These are phyloP conservation scores for Synergus japonicus DNA, from an alignment of 2,888 invertebrate genomes.

Conservation along the genomic window DNA sequence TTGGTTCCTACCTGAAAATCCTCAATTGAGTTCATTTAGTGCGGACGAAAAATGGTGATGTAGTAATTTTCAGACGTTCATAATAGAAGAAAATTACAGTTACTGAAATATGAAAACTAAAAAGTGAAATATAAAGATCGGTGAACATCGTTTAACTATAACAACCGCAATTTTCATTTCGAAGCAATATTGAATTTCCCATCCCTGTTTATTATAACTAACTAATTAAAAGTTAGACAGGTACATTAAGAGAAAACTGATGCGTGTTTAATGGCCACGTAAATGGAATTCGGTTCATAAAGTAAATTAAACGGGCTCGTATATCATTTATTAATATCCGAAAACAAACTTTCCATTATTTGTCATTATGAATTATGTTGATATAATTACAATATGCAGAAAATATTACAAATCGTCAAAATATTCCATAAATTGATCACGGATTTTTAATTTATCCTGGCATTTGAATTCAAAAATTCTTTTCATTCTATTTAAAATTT, in stretches of 20 bases:
- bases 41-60: not conserved
- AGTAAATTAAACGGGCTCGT: slow-evolving; percentile 15
- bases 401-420: not conserved
- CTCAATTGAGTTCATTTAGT: not conserved
- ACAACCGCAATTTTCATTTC: not conserved
- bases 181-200: not conserved
- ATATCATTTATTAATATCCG: not conserved
- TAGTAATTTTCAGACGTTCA: not conserved
- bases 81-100: not conserved
- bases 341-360: not conserved
- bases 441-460: not conserved
- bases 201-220: not conserved
- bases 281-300: not conserved
- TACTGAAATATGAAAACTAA: not conserved
- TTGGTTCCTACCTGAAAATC: slow-evolving; percentile 18
- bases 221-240: not conserved
- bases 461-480: not conserved
- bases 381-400: not conserved
- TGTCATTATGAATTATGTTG: not conserved
- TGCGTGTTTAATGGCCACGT: not conserved
- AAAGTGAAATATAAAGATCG: too few relatives aligned
- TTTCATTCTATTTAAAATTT: not conserved
- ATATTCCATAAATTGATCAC: not conserved
- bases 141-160: not conserved
- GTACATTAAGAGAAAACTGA: slow-evolving; percentile 3